Percentiles rank a stretch among this genome's conserved stretches.
Conservation (phyloP, 2,113 vertebrate species). For the Trematomus loennbergii region DNA sequence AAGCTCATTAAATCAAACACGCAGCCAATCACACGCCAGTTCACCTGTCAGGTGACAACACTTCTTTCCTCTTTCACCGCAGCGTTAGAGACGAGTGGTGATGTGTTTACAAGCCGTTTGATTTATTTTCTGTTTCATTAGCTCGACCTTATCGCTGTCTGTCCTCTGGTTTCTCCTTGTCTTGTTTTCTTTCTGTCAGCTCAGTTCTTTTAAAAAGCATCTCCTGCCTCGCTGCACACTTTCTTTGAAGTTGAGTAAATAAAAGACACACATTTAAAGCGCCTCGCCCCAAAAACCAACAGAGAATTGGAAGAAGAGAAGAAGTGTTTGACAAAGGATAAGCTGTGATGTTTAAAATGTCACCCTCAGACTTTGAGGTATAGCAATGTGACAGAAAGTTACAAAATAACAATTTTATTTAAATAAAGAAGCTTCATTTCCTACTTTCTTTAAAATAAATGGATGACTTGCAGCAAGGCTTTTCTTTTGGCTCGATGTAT, state of each 20-base stretch:
- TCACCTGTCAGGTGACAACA: constrained; percentile 30
- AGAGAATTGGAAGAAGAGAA: background rate
- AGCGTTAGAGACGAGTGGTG: background rate
- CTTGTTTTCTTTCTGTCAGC: constrained; percentile 30
- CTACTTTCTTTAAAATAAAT: background rate
- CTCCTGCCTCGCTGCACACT: background rate
- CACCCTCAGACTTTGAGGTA: constrained; percentile 17
- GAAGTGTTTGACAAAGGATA: constrained; percentile 6
- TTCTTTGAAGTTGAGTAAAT: constrained; percentile 31
- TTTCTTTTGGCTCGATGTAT: too few species aligned
- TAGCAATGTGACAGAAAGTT: constrained; percentile 1
- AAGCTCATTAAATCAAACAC: constrained; percentile 40
- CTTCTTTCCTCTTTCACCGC: background rate
- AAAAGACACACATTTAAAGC: constrained; percentile 16
- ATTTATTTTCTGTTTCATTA: constrained; percentile 43
- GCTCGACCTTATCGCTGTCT: constrained; percentile 9
- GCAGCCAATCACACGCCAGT: background rate
- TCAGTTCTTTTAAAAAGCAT: constrained; percentile 16
- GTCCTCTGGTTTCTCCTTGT: constrained; percentile 36
- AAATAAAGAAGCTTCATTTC: background rate
- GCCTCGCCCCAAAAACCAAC: background rate
- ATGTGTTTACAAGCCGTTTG: constrained; percentile 25
- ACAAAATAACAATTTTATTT: background rate
- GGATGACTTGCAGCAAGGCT: background rate
- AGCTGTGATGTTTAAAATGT: constrained; percentile 40